These are phyloP conservation scores for Piaya cayana DNA, from an alignment of 2,113 vertebrate genomes.

Conservation along the genomic window DNA sequence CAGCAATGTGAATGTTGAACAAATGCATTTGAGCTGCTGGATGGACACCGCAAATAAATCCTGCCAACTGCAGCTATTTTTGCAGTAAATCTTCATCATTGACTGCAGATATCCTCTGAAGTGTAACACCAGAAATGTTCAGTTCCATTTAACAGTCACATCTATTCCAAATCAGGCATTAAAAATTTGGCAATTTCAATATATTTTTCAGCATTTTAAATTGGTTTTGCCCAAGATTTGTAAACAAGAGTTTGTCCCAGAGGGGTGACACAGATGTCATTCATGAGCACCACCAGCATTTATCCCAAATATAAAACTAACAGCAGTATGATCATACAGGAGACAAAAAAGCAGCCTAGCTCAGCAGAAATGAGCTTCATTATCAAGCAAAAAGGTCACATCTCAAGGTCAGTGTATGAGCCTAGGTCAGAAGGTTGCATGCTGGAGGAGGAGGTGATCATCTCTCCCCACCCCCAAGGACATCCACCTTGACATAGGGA, in stretches of 20 bases:
- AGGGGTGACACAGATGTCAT: background rate
- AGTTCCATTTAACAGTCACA: background rate
- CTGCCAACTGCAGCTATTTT: conserved; percentile 3
- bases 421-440: background rate
- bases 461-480: background rate
- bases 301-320: background rate
- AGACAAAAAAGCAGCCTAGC: background rate
- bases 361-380: background rate
- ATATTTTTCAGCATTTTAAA: background rate
- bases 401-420: background rate
- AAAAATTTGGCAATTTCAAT: background rate
- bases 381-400: background rate
- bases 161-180: background rate
- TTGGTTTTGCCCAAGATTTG: background rate
- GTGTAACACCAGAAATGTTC: background rate
- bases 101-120: background rate
- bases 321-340: background rate
- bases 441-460: background rate
- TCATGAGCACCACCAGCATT: background rate
- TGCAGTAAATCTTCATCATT: background rate
- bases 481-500: accelerated
- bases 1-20: background rate
- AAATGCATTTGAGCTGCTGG: background rate
- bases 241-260: background rate
- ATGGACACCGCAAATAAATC: background rate